A percentile compares a stretch with the other conserved stretches of the same genome.
phyloP scores from a whole-genome alignment of 2,113 vertebrate genomes.

The Pteruthius melanotis region DNA sequence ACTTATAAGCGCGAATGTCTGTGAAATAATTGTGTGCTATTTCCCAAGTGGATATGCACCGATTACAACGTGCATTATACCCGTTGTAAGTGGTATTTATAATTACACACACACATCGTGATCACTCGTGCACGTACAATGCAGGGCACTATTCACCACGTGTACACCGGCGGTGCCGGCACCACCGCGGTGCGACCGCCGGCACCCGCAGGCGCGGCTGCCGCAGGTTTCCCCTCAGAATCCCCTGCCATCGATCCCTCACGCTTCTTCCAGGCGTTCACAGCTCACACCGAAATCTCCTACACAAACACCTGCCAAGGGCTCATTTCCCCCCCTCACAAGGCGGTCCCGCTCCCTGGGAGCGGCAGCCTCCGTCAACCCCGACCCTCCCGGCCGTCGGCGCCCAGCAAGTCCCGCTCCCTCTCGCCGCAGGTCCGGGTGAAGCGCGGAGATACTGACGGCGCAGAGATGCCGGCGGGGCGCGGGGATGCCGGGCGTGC shows the following conservation, averaged over 20 bases:
- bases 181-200: neutral
- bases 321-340: fast-evolving
- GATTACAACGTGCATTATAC: fast-evolving
- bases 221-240: neutral
- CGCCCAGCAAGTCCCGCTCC: neutral
- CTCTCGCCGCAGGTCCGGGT: neutral
- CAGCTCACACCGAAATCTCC: neutral
- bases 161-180: neutral
- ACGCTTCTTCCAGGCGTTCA: neutral
- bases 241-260: neutral
- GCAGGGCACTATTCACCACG: neutral
- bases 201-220: neutral
- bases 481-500: neutral
- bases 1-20: neutral
- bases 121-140: fast-evolving
- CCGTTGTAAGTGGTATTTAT: fast-evolving
- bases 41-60: fast-evolving
- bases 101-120: fast-evolving
- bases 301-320: neutral
- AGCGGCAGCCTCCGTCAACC: neutral
- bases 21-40: fast-evolving
- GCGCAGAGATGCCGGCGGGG: neutral
- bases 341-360: no score
- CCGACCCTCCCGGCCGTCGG: neutral
- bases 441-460: neutral